Conservation (phyloP, 2,888 invertebrate species). For the Dichetophora obliterata region DNA sequence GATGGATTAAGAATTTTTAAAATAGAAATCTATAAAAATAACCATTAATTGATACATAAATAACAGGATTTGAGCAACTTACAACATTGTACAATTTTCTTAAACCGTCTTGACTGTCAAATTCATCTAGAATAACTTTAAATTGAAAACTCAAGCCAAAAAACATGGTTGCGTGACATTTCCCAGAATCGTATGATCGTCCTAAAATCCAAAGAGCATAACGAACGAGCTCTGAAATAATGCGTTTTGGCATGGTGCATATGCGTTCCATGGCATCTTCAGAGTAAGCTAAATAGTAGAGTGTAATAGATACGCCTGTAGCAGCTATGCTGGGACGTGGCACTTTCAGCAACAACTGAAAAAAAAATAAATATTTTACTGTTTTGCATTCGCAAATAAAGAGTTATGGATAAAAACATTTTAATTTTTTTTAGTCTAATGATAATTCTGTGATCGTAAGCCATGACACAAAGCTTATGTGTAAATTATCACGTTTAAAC, state of each 20-base stretch:
- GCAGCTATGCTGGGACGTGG: constrained; percentile 95
- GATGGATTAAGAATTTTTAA: constrained; percentile 83
- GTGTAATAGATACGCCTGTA: constrained; percentile 92
- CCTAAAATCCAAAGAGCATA: constrained; percentile 96
- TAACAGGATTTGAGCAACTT: constrained; percentile 44
- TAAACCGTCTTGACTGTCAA: constrained; percentile 92
- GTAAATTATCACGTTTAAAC: no score
- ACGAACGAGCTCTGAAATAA: constrained; percentile 83
- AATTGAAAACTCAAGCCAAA: constrained; percentile 96
- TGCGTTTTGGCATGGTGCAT: constrained; percentile 84
- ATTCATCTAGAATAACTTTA: constrained; percentile 91
- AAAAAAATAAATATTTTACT: constrained; percentile 6
- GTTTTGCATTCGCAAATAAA: no score
- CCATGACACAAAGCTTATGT: no score
- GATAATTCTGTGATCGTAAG: no score
- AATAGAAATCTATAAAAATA: constrained; percentile 78
- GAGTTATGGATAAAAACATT: no score
- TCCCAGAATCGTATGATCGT: constrained; percentile 97
- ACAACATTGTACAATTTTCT: constrained; percentile 92
- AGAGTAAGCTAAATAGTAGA: constrained; percentile 96
- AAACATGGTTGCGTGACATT: constrained; percentile 98
- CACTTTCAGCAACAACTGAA: constrained; percentile 85
- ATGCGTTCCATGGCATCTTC: constrained; percentile 98
- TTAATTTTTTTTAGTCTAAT: no score
- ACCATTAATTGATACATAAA: not conserved